phyloP scores from a whole-genome alignment of 2,888 invertebrate genomes.

The Blastobasis adustella region DNA sequence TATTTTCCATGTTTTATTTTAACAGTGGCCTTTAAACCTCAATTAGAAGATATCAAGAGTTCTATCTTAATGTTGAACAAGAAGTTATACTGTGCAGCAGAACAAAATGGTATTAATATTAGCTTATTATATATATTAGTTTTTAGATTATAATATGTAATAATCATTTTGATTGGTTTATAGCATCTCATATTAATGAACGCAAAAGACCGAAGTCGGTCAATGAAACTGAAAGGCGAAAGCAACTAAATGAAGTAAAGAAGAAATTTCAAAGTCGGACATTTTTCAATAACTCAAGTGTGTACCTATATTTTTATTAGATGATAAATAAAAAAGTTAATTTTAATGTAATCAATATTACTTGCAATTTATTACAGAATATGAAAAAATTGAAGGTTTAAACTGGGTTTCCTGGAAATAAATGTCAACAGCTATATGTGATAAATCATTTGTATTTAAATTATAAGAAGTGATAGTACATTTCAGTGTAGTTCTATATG shows the following conservation, averaged over 20 bases:
- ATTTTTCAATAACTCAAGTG: conserved; percentile 49
- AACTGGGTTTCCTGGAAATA: conserved; percentile 67
- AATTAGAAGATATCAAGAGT: conserved; percentile 59
- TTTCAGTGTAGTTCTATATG: conserved; percentile 28
- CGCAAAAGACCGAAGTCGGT: conserved; percentile 22
- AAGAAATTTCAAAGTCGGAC: conserved; percentile 43
- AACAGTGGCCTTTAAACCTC: conserved; percentile 36
- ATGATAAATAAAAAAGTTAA: not conserved
- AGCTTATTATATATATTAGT: conserved; percentile 22
- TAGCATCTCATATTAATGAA: too few relatives aligned
- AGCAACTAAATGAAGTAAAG: conserved; percentile 32
- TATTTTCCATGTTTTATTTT: not conserved
- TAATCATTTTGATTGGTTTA: not conserved
- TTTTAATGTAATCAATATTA: not conserved
- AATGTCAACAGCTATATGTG: conserved; percentile 17
- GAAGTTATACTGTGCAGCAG: conserved; percentile 14
- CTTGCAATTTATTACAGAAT: conserved; percentile 41
- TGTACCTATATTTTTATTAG: conserved; percentile 14
- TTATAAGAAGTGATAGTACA: conserved; percentile 44
- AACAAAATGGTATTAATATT: conserved; percentile 20
- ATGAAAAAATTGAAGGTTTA: conserved; percentile 60
- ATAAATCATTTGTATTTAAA: conserved; percentile 32
- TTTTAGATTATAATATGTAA: not conserved
- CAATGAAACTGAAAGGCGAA: conserved; percentile 35
- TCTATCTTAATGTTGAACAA: conserved; percentile 46